Base-by-base conservation (phyloP, 1,140 invertebrate genomes). In the Coptotermes formosanus region DNA sequence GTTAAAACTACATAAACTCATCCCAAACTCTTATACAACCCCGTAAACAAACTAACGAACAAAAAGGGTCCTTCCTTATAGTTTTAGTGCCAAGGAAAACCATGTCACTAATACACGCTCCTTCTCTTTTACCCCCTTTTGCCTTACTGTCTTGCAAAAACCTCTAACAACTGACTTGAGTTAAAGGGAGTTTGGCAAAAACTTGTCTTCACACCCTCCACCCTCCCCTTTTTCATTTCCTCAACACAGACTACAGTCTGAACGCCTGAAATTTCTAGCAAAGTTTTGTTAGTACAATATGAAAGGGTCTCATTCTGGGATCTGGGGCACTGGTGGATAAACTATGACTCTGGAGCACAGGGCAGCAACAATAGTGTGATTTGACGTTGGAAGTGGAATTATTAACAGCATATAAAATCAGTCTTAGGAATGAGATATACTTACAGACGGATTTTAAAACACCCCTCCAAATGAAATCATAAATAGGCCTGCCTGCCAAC, bases 41-140 rank as follows among this genome's bases (percentile, higher is more conserved):
- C 64, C 64, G 64, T 75, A 75, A 75, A 75, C 64, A 75, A 75
- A 75, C 64, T 75, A 75, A 75, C 64, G n/a, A 75, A 75, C 64
- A 75, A 75, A 75, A 75, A 75, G 64, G 25, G 2, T 8, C 64
- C 25, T 9, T 30, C 64, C 64, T n/a, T 75, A 75, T 75, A 75
- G 64, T 30, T 75, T 75, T 75, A 75, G 64, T 75, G 64, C 64
- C 64, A 75, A 75, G 64, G 64, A 75, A 75, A 75, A 75, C 64
- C 64, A 75, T 75, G 64, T 75, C 64, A 75, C 25, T 75, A 75
- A 75, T 75, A 75, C 64, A 12, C n/a, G 25, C 64, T n/a, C 64
- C 25, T 30, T 75, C 64, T 75, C 25, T 30, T 25, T 75, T 75
- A n/a, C 64, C 64, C 38, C 21, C 25, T 9, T 25, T n/a, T 30